Evolutionary conservation across 1,140 invertebrate genomes (phyloP).

Genomic region (Brachionus calyciflorus): DNA sequence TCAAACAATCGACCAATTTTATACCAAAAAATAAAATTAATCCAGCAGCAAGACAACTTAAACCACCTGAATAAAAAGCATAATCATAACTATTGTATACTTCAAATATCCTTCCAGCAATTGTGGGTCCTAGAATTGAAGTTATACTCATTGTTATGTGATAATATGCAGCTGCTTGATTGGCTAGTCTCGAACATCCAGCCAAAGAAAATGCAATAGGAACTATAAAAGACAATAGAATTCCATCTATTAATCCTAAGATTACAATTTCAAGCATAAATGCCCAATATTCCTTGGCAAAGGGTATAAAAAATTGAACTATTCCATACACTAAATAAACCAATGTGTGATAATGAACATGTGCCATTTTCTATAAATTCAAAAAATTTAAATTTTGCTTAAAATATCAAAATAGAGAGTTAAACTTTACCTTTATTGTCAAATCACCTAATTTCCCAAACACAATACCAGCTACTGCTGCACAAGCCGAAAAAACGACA

Average conservation of each 20-base stretch:
- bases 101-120: constrained; percentile 40
- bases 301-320: background rate
- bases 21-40: too few species aligned
- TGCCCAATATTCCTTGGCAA: background rate
- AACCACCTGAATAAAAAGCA: constrained; percentile 34
- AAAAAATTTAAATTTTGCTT: background rate
- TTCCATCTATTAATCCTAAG: constrained; percentile 14
- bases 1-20: too few species aligned
- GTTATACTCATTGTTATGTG: constrained; percentile 27
- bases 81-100: constrained; percentile 12
- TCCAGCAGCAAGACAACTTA: too few species aligned
- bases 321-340: constrained; percentile 33
- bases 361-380: background rate
- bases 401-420: background rate
- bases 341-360: constrained; percentile 32
- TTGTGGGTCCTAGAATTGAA: background rate
- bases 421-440: background rate
- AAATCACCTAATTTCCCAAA: constrained; percentile 31
- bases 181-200: background rate
- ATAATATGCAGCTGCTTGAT: constrained; percentile 17
- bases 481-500: background rate
- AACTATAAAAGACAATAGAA: constrained; percentile 31
- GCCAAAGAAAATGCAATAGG: constrained; percentile 12
- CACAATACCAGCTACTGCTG: background rate
- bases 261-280: constrained; percentile 4